phyloP scores from a whole-genome alignment of 2,113 vertebrate species.

The Phrynosoma platyrhinos region DNA sequence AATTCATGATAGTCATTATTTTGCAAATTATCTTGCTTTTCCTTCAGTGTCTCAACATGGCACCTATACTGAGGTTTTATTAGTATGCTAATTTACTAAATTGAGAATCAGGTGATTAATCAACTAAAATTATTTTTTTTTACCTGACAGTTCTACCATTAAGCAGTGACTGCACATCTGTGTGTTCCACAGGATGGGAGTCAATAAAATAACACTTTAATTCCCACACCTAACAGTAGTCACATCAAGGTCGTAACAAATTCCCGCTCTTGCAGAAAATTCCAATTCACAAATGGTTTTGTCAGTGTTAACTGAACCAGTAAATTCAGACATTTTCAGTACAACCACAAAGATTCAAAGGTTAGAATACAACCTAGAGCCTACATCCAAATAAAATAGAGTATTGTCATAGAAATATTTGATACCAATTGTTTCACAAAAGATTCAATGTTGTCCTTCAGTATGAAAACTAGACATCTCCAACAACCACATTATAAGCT shows the following conservation, averaged over 20 bases:
- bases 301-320: neutral
- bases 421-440: neutral
- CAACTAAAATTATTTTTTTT: neutral
- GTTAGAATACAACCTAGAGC: neutral
- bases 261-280: neutral
- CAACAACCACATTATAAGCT: neutral
- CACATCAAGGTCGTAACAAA: conserved; percentile 9
- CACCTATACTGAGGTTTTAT: neutral
- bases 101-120: neutral
- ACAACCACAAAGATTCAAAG: neutral
- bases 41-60: neutral
- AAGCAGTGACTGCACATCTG: neutral
- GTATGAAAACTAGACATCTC: neutral
- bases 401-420: neutral
- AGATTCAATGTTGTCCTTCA: neutral
- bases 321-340: neutral
- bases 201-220: conserved; percentile 6
- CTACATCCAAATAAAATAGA: neutral
- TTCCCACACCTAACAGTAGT: neutral
- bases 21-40: neutral
- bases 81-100: neutral
- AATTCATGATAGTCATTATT: neutral
- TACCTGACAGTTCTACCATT: neutral
- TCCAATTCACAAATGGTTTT: neutral
- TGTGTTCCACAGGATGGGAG: neutral